A percentile compares a stretch with the other conserved stretches of the same genome.
Conservation (phyloP, 64 coral and sea anemone species). For the Montipora cactus region DNA sequence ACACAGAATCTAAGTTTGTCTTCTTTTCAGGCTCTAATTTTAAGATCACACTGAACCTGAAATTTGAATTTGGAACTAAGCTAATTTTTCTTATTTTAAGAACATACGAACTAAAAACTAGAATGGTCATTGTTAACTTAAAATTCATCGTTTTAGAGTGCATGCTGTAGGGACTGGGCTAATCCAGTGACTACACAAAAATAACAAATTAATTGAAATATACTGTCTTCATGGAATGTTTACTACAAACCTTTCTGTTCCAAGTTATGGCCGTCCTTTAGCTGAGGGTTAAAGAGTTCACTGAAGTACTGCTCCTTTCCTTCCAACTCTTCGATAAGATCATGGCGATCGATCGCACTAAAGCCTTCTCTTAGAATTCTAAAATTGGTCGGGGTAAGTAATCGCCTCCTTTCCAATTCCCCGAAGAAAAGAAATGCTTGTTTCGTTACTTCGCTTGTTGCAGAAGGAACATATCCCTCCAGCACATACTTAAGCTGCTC, state of each 20-base stretch:
- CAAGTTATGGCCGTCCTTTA: background rate
- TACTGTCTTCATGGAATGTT: background rate
- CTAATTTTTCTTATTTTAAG: too few relatives aligned
- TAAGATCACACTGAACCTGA: too few relatives aligned
- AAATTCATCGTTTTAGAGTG: too few relatives aligned
- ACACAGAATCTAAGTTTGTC: too few relatives aligned
- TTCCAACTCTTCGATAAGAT: constrained; percentile 14
- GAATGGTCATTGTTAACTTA: too few relatives aligned
- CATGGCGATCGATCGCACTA: background rate
- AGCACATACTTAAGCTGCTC: background rate
- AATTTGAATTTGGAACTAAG: too few relatives aligned
- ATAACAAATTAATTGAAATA: too few relatives aligned
- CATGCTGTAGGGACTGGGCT: too few relatives aligned
- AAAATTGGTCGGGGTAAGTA: background rate
- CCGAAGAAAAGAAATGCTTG: background rate
- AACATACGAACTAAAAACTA: too few relatives aligned
- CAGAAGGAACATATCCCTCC: background rate
- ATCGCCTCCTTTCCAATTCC: background rate
- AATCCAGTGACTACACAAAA: too few relatives aligned
- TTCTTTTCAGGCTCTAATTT: too few relatives aligned
- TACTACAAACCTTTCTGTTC: constrained; percentile 6
- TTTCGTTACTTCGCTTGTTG: background rate
- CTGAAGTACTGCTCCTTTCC: background rate
- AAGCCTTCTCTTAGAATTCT: background rate
- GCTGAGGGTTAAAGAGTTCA: background rate